Conservation (phyloP, 2,113 vertebrate genomes). For the Clinocottus analis region DNA sequence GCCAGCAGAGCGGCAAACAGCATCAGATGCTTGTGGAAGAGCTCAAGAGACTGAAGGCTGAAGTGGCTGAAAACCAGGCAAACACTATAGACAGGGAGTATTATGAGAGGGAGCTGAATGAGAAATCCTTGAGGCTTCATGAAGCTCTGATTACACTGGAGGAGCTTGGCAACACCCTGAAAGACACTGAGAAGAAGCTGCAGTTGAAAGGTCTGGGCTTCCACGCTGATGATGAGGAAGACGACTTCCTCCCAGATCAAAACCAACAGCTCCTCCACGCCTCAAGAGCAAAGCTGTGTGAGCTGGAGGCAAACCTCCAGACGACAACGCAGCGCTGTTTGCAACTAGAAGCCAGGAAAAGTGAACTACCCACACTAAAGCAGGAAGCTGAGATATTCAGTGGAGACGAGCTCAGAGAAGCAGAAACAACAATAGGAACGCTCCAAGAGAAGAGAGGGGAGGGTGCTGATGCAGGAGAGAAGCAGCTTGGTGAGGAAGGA, state of each 20-base stretch:
- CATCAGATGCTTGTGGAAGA: constrained; percentile 70
- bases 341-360: constrained; percentile 75
- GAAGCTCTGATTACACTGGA: constrained; percentile 83
- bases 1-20: constrained; percentile 74
- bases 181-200: constrained; percentile 83
- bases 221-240: constrained; percentile 67
- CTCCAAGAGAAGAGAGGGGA: constrained; percentile 45
- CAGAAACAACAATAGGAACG: constrained; percentile 68
- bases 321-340: constrained; percentile 58
- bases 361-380: constrained; percentile 62
- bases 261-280: constrained; percentile 69
- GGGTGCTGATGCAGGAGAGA: constrained; percentile 48
- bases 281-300: constrained; percentile 70
- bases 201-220: constrained; percentile 85
- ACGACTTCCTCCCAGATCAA: constrained; percentile 58
- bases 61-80: constrained; percentile 76
- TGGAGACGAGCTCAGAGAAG: constrained; percentile 63
- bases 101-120: constrained; percentile 82
- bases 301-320: constrained; percentile 68
- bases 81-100: constrained; percentile 75
- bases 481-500: constrained; percentile 65
- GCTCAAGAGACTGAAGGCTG: constrained; percentile 74
- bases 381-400: constrained; percentile 62
- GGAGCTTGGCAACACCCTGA: constrained; percentile 79
- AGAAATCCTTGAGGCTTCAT: constrained; percentile 82